Base-by-base conservation (phyloP, 1,140 invertebrate genomes). In the Pseudomyrmex sp. region DNA sequence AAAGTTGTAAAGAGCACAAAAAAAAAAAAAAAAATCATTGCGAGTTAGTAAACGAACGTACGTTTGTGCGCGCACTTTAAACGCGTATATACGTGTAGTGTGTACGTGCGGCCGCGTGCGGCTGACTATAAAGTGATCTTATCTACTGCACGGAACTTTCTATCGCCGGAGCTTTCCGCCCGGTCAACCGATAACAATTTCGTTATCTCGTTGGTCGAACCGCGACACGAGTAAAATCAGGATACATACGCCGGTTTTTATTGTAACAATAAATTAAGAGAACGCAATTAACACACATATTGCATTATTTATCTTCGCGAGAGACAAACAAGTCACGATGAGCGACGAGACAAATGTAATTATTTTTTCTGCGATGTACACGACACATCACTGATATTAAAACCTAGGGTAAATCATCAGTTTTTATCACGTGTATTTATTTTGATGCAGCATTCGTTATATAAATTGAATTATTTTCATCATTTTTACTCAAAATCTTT, bases 121-220 rank as follows among this genome's bases (percentile, higher is more conserved):
- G 20, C 56, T 72, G 66, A 59, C 46, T 12, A 61, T 72, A 72
- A 59, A 59, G n/a, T 20, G 1, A 20, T 13, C 35, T 80, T 72
- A 80, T 80, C 54, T 80, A 79, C 52, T 77, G 10, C 35, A 26
- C 2, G 44, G 46, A 59, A 70, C 44, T 80, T 79, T 35, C 44
- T 72, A 72, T 70, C 76, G n/a, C 8, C 35, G 10, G 20, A 0
- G 44, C 15, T 79, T 79, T 79, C 68, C 54, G 54, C 20, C 8
- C 35, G 15, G 20, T 44, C 46, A 54, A 20, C 44, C 20, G 52
- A 48, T 69, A 79, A 69, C 10, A 79, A 79, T 79, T 61, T 72
- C 12, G 18, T 77, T 59, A 80, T 70, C 35, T 58, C 12, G 20
- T 44, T 52, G n/a, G 3, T 80, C 58, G 20, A 70, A 48, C n/a